These are phyloP conservation scores for Erannis defoliaria DNA, from an alignment of 2,888 invertebrate genomes.

Conservation along the genomic window DNA sequence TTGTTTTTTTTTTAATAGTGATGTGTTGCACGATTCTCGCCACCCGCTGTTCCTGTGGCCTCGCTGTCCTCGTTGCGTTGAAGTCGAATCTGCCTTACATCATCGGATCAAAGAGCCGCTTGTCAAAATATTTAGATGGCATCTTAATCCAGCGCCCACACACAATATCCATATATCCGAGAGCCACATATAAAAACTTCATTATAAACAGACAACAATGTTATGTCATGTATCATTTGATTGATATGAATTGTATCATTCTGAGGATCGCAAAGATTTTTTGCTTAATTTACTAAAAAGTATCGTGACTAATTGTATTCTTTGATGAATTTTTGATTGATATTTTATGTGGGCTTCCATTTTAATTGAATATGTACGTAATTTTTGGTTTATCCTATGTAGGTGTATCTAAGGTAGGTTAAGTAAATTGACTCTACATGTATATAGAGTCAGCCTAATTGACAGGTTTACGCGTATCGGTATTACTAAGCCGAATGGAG, in stretches of 20 bases:
- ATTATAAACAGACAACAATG: constrained; percentile 69
- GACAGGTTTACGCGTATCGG: too few species aligned
- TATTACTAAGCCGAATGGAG: too few species aligned
- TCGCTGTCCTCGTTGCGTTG: not conserved
- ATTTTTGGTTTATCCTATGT: constrained; percentile 3
- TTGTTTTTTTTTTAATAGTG: too few species aligned
- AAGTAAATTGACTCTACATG: too few species aligned
- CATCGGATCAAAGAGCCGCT: constrained; percentile 66
- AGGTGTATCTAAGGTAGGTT: not conserved
- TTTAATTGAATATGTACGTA: constrained; percentile 7
- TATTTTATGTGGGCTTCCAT: constrained; percentile 35
- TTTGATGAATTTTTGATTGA: constrained; percentile 45
- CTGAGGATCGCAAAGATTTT: constrained; percentile 50
- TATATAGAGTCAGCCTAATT: too few species aligned
- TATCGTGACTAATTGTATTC: constrained; percentile 50
- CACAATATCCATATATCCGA: constrained; percentile 36
- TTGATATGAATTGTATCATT: constrained; percentile 69
- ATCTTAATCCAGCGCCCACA: constrained; percentile 78
- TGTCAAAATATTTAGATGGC: constrained; percentile 69
- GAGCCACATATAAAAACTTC: constrained; percentile 34
- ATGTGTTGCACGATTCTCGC: not conserved
- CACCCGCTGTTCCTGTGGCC: not conserved
- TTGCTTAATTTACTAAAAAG: constrained; percentile 29
- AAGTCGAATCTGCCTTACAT: constrained; percentile 15
- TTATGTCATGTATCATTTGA: constrained; percentile 78